phyloP scores from a whole-genome alignment of 2,113 vertebrate species.

The Salvator merianae region DNA sequence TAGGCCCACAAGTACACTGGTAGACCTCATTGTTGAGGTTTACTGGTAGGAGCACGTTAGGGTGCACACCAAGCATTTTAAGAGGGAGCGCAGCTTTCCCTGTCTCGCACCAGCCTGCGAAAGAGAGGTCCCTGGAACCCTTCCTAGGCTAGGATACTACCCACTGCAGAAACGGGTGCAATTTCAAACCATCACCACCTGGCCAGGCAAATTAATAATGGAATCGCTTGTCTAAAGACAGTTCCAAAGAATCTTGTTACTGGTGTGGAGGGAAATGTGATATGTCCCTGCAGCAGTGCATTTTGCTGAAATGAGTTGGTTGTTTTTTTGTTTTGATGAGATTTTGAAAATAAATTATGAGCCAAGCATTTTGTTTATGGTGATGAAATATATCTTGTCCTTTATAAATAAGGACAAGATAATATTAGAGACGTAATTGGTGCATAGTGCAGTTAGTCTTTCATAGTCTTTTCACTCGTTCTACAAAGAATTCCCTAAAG shows the following conservation, averaged over 20 bases:
- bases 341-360: neutral
- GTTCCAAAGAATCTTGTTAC: neutral
- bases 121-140: too few species aligned
- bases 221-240: neutral
- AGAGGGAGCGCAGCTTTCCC: too few species aligned
- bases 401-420: neutral
- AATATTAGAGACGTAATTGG: neutral
- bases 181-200: too few species aligned
- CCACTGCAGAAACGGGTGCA: too few species aligned
- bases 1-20: too few species aligned
- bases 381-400: neutral
- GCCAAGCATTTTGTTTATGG: neutral
- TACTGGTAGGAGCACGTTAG: too few species aligned
- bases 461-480: neutral
- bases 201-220: neutral
- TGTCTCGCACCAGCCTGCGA: too few species aligned
- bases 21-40: too few species aligned
- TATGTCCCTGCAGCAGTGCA: neutral
- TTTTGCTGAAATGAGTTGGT: neutral
- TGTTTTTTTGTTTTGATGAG: neutral
- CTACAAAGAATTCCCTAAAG: neutral
- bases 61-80: too few species aligned
- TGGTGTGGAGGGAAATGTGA: neutral
- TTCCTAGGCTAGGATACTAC: too few species aligned
- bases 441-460: neutral